phyloP scores from a whole-genome alignment of 2,888 invertebrate species.

The Melitaea athalia region DNA sequence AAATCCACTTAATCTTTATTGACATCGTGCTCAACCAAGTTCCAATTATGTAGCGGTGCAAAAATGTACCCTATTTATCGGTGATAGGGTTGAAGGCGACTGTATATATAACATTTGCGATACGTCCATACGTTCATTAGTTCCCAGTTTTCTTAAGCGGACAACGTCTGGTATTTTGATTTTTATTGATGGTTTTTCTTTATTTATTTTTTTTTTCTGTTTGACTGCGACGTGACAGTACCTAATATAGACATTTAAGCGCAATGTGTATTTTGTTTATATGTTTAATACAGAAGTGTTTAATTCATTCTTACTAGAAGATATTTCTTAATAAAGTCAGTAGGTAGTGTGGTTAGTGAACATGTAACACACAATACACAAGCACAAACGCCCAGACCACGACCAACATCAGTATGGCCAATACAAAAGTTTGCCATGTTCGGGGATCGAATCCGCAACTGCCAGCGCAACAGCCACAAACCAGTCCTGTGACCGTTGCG shows the following conservation, averaged over 20 bases:
- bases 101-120: conserved; percentile 39
- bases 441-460: no score
- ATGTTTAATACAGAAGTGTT: neutral
- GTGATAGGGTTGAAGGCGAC: conserved; percentile 28
- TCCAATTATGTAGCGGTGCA: neutral
- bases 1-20: conserved; percentile 55
- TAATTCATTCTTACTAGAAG: neutral
- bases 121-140: conserved; percentile 58
- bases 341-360: no score
- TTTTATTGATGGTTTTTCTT: conserved; percentile 47
- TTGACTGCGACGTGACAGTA: neutral
- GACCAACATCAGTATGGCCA: no score
- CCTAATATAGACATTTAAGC: neutral
- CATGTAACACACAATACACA: no score
- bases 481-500: no score
- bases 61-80: conserved; percentile 38
- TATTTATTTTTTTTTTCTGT: conserved; percentile 7
- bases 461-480: no score
- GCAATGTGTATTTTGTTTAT: neutral
- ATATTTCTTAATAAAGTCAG: no score
- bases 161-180: conserved; percentile 61
- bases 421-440: no score
- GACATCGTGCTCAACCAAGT: conserved; percentile 44
- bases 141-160: conserved; percentile 64
- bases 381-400: no score